Evolutionary conservation across 2,113 vertebrate species (phyloP).

Genomic region (Greenwoodochromis staneri): DNA sequence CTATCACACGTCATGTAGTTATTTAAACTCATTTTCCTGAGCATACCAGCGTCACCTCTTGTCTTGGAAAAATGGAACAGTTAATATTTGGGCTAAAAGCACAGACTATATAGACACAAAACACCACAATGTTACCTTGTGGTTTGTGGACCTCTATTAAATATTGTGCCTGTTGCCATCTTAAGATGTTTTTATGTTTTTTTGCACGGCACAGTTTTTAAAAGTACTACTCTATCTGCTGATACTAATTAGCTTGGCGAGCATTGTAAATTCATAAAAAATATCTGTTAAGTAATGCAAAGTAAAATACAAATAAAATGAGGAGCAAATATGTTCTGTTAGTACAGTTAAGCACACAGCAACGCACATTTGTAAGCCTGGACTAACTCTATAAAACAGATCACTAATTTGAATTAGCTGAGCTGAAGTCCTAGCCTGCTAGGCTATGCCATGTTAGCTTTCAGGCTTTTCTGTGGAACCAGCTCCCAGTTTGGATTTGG

Average conservation of each 20-base stretch:
- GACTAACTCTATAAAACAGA: background rate
- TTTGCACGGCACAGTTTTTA: background rate
- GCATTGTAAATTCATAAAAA: background rate
- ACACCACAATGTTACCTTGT: fast-evolving
- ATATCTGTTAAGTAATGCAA: background rate
- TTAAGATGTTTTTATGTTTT: fast-evolving
- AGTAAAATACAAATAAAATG: background rate
- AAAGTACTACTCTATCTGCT: background rate
- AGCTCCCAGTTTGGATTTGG: background rate
- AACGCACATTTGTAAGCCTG: fast-evolving
- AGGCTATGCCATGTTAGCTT: background rate
- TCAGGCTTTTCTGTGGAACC: background rate
- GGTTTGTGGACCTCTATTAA: background rate
- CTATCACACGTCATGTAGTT: background rate
- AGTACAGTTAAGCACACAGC: background rate
- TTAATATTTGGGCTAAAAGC: background rate
- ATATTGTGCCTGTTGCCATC: background rate
- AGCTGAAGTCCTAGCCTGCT: background rate
- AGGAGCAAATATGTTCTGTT: background rate
- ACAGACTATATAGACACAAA: background rate
- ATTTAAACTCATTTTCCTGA: background rate
- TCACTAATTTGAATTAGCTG: background rate
- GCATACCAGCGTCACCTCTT: fast-evolving
- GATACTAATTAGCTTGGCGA: fast-evolving
- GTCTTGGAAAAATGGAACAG: background rate